Evolutionary conservation across 1,140 invertebrate species (phyloP), one percentile per base, ranked within the genome.

Genomic region (Riptortus pedestris): DNA sequence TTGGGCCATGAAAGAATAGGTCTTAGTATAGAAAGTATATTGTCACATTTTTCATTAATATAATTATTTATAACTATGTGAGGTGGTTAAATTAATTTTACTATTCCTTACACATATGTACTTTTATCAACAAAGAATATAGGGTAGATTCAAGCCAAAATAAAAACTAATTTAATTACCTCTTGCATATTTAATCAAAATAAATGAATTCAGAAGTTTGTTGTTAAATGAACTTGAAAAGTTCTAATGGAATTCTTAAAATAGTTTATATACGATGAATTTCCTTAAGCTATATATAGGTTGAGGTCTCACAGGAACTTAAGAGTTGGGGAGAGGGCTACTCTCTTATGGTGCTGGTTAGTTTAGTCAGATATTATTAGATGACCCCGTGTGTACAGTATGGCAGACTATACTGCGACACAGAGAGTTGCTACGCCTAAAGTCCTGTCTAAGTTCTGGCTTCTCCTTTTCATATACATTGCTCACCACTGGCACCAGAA

Each of bases 341-440:
- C n/a, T 3, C 45, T 47, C 45, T 20, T 47, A 47, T 47, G 45
- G n/a, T 22, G 18, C 45, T 47, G 45, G 22, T 20, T 47, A n/a
- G n/a, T n/a, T n/a, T n/a, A n/a, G n/a, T 47, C 45, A 47, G 45
- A 20, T 47, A 47, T 20, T 20, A 47, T 47, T 47, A 47, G 45
- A 47, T 47, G 45, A 47, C 45, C 45, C 22, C 45, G n/a, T 47
- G 45, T 20, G 12, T 22, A 47, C 45, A 47, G 45, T 64, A 64
- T 64, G 63, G 63, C 63, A 58, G 63, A 64, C 52, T 45, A 64
- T 45, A 64, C 63, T 16, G 63, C 63, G 16, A 29, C 52, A 20
- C 63, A 59, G 22, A 52, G 63, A n/a, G 55, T 55, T 12, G n/a
- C 63, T 11, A 59, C 63, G 14, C 63, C 63, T 12, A 64, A 64